Evolutionary conservation across 2,113 vertebrate species (phyloP), one percentile per base, ranked within the genome.

Genomic region (Nannobrachium achirus): DNA sequence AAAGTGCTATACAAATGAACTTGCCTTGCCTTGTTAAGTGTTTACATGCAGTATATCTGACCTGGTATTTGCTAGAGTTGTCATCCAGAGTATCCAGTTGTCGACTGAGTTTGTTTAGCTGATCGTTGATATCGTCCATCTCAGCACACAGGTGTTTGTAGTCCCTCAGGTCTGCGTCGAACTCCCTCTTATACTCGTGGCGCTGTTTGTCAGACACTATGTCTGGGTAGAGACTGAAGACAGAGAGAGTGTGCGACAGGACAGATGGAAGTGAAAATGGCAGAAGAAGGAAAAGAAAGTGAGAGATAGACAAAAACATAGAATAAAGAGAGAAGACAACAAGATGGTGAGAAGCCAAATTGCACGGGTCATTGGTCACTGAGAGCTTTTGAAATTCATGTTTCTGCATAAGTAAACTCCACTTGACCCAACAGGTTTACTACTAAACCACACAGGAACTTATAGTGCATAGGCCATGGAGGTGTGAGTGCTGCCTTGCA

Each of bases 71-170:
- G 42, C 82, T 70, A 0, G 91, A 92, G 41, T 84, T 92, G 6
- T 95, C 94, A 0, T 91, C 71, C 67, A 96, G 61, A 0, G 80
- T 78, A 84, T 96, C 94, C 18, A 96, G 89, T 82, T 93, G 90
- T 10, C 91, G 83, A 83, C 88, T 94, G 52, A 96, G 92, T 75
- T 94, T 93, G 79, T 92, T 93, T 56, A 96, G 15, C 71, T 90
- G 92, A 75, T 94, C 93, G 0, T 92, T 95, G 63, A 95, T 80
- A 45, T 93, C 73, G 6, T 96, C 95, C 95, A 96, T 95, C 67
- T 96, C 93, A 0, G 94, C 88, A 2, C 95, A 96, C 55, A 96
- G 88, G 41, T 81, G 88, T 73, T 95, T 95, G 87, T 96, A 96
- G 0, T 80, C 82, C 57, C 78, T 85, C 1, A 96, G 91, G 66